These are phyloP conservation scores for Teleiodes luculella DNA, from an alignment of 2,888 invertebrate genomes.

Conservation along the genomic window DNA sequence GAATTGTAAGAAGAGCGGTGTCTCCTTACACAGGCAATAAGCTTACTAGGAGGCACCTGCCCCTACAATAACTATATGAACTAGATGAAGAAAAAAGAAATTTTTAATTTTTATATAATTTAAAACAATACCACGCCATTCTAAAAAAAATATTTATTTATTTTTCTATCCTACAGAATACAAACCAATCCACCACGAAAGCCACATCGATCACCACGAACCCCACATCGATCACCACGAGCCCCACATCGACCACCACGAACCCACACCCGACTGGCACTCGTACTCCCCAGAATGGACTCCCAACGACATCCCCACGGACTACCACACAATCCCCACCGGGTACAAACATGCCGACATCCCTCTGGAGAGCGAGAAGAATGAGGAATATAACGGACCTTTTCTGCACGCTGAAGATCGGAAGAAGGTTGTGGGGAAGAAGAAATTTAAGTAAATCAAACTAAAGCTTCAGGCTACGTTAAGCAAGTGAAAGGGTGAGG, in stretches of 20 bases:
- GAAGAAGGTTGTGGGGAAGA: neutral
- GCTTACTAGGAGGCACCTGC: no score
- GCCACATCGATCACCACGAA: neutral
- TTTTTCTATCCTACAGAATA: neutral
- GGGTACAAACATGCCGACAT: conserved; percentile 2
- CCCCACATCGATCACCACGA: neutral
- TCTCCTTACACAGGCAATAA: no score
- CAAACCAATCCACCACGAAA: neutral
- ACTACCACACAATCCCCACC: conserved; percentile 3
- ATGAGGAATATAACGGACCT: neutral
- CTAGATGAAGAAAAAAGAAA: no score
- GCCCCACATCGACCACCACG: neutral
- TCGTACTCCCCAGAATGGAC: conserved; percentile 33
- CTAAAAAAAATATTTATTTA: no score
- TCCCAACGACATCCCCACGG: conserved; percentile 15
- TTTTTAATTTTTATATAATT: no score
- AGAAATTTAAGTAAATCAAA: neutral
- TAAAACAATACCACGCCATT: no score
- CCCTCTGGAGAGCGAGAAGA: neutral
- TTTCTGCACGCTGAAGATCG: neutral
- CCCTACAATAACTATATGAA: no score
- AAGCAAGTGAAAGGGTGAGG: no score
- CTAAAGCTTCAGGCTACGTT: no score
- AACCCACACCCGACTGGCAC: conserved; percentile 28
- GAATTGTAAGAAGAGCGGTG: no score